A percentile compares a stretch with the other conserved stretches of the same genome.
These are phyloP conservation scores for Argopecten irradians DNA, from an alignment of 1,140 invertebrate genomes.

Conservation along the genomic window DNA sequence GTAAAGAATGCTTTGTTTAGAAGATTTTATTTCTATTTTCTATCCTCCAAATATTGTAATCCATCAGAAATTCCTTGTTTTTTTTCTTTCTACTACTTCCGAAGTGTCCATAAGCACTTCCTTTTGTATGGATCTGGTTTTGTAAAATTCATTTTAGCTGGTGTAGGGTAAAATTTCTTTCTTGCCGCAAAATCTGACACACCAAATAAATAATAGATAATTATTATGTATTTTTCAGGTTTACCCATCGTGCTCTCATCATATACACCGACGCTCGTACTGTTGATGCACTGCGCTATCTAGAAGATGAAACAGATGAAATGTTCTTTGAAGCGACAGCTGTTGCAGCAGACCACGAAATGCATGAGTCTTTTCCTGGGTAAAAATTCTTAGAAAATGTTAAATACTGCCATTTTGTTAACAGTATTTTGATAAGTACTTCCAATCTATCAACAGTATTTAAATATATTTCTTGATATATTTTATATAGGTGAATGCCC, in stretches of 20 bases:
- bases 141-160: too few species aligned
- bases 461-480: background rate
- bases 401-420: background rate
- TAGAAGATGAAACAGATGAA: slow-evolving; percentile 47
- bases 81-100: too few species aligned
- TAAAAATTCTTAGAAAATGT: slow-evolving; percentile 30
- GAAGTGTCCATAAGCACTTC: too few species aligned
- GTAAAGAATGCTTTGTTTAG: too few species aligned
- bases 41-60: too few species aligned
- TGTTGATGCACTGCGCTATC: slow-evolving; percentile 56
- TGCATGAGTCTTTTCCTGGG: slow-evolving; percentile 53
- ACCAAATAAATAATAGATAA: too few species aligned
- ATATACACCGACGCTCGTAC: slow-evolving; percentile 61
- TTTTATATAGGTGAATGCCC: background rate
- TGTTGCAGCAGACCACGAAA: slow-evolving; percentile 49
- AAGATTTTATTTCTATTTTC: too few species aligned
- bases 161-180: too few species aligned
- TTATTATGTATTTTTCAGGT: slow-evolving; percentile 47
- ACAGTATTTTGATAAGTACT: background rate
- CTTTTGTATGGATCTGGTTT: too few species aligned
- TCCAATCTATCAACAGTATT: background rate
- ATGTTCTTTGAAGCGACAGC: slow-evolving; percentile 5
- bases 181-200: too few species aligned
- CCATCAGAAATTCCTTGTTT: too few species aligned
- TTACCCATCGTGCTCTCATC: slow-evolving; percentile 59